Percentiles rank a stretch among this genome's conserved stretches.
These are phyloP conservation scores for Pocota personata DNA, from an alignment of 2,888 invertebrate genomes.

Conservation along the genomic window DNA sequence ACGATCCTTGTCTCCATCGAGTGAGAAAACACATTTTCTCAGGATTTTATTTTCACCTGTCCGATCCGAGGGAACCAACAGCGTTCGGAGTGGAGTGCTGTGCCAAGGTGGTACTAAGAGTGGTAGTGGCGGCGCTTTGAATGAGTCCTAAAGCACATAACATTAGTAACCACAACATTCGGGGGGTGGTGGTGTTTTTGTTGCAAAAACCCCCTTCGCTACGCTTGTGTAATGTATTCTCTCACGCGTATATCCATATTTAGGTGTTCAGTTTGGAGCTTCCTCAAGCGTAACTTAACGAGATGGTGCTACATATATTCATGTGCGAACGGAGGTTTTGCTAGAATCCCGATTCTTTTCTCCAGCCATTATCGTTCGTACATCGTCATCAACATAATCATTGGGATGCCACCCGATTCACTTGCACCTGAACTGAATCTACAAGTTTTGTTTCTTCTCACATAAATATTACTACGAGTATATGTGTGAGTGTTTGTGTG, in stretches of 20 bases:
- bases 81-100: not conserved
- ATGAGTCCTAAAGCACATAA: conserved; percentile 38
- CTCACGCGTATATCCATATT: conserved; percentile 5
- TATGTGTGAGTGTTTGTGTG: conserved; percentile 15
- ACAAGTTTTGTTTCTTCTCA: conserved; percentile 12
- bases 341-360: conserved; percentile 13
- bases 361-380: conserved; percentile 48
- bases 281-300: conserved; percentile 17
- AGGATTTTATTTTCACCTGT: conserved; percentile 67
- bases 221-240: conserved; percentile 8
- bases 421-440: conserved; percentile 52
- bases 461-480: not conserved
- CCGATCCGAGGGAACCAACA: conserved; percentile 44
- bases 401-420: conserved; percentile 32
- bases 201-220: not conserved
- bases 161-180: conserved; percentile 48
- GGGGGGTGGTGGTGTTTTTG: not conserved
- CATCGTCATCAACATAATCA: conserved; percentile 54
- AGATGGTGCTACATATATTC: not conserved
- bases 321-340: not conserved
- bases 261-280: conserved; percentile 15
- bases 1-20: conserved; percentile 35
- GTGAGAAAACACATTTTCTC: conserved; percentile 57
- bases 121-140: not conserved
- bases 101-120: not conserved